These are phyloP conservation scores for Panthera tigris DNA, from an alignment of 2,113 vertebrate genomes.

Conservation along the genomic window DNA sequence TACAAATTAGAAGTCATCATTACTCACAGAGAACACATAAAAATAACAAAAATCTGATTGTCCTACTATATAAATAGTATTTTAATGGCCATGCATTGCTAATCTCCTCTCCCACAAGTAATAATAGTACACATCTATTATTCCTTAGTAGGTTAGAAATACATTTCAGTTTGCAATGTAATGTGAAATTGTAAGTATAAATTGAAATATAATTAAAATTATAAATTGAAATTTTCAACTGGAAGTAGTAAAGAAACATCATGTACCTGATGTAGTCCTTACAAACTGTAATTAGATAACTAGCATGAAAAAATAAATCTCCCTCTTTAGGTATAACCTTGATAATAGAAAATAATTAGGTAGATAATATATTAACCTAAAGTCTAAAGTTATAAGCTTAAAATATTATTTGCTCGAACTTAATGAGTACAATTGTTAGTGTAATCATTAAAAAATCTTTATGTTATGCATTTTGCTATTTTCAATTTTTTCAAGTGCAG, in stretches of 20 bases:
- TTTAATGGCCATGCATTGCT: slow-evolving; percentile 76
- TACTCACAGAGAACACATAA: slow-evolving; percentile 7
- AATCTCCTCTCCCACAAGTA: slow-evolving; percentile 64
- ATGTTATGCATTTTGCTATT: neutral
- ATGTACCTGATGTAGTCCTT: neutral
- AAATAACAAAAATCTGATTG: slow-evolving; percentile 56
- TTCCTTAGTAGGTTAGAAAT: slow-evolving; percentile 60
- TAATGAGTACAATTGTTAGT: neutral
- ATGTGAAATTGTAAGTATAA: slow-evolving; percentile 65
- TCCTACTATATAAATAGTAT: slow-evolving; percentile 51
- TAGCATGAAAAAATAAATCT: slow-evolving; percentile 5
- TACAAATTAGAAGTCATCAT: neutral
- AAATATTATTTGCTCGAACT: neutral
- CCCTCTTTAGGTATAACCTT: neutral
- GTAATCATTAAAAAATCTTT: neutral
- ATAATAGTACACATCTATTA: slow-evolving; percentile 67
- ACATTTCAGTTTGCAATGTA: slow-evolving; percentile 61
- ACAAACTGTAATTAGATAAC: slow-evolving; percentile 42
- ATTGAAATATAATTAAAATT: slow-evolving; percentile 68
- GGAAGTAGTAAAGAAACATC: slow-evolving; percentile 48
- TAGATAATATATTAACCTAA: neutral
- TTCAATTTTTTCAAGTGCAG: neutral
- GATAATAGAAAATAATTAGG: neutral
- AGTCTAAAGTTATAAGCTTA: neutral
- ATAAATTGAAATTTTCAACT: slow-evolving; percentile 53